Evolutionary conservation across 1,140 invertebrate genomes (phyloP), one percentile per base, ranked within the genome.

Genomic region (Ooceraea biroi): DNA sequence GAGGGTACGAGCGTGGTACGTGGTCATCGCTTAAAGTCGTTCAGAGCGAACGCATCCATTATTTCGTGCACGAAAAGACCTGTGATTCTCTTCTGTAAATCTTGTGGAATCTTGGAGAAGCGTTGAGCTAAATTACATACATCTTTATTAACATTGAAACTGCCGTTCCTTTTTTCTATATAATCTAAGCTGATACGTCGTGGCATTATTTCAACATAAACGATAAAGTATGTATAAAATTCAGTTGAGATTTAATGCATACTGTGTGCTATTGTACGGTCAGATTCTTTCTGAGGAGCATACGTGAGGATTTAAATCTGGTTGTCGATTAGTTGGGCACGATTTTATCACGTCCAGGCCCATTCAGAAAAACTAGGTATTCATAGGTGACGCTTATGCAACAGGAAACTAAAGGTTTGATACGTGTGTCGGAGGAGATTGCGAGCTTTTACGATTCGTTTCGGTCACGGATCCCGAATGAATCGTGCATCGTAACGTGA

Each of bases 11-110:
- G 60, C 55, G 25, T 25, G n/a, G 36, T 65, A 72, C 25, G 17
- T 74, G 86, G 58, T 87, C 85, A 82, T 52, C 69, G 83, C 52
- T 82, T 65, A n/a, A 72, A 85, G 78, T 50, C 50, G 73, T 71
- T 66, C 27, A 5, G 17, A 12, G n/a, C 57, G 57, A 80, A 41
- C 52, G 19, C 65, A 22, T 71, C 25, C 44, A 50, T 63, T 65
- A 63, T 30, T 22, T 52, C n/a, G 30, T 25, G 22, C 48, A 17
- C 19, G 27, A 78, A n/a, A 25, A 69, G 22, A 69, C 5, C 57
- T 36, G 3, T 14, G 25, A 57, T 44, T 78, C 7, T 12, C 36
- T 44, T 27, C 0, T 14, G 44, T 44, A 36, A 44, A n/a, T n/a
- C n/a, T n/a, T n/a, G n/a, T n/a, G n/a, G n/a, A n/a, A n/a, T n/a